Evolutionary conservation across 2,797 vertebrate species (phyloP), one percentile per base, ranked within the genome.

Genomic region (Paguma larvata): DNA sequence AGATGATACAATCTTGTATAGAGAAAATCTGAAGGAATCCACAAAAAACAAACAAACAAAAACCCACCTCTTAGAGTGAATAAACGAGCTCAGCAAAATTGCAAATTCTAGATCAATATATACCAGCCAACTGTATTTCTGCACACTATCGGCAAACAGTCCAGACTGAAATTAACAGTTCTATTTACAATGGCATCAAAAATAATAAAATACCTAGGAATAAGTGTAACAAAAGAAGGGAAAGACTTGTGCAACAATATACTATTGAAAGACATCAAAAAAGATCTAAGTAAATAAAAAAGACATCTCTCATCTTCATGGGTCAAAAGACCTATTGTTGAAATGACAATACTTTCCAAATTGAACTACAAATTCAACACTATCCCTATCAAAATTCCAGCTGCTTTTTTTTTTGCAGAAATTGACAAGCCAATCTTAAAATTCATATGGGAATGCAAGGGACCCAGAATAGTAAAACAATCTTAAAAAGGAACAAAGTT

Each of bases 141-240:
- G 67, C 14, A 77, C 25, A 53, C 68, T 83, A 75, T 38, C 44
- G 51, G 21, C 6, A 32, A 93, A 65, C 46, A 82, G 56, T 41
- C 63, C 38, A 72, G 85, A 85, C 65, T 65, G 80, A 85, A 94
- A 87, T 73, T 41, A 91, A 86, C 46, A 72, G 19, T 41, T 41
- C 32, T 51, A 9, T 70, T 91, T 85, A 59, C 46, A 85, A 75
- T n/a, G 48, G 27, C 32, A 41, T 86, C 75, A 48, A 44, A 95
- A 82, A 86, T 78, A 91, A 86, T 59, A 93, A 93, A 91, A 80
- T 63, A 84, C 12, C 21, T 68, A 79, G 51, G n/a, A 79, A 91
- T 46, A 91, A 85, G 34, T 34, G 34, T 88, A 91, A 91, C 19
- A 27, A 87, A 93, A 77, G 14, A 67, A 87, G 38, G 77, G 15